Base-by-base conservation (phyloP, 2,888 invertebrate genomes). In the Agriopis marginaria region DNA sequence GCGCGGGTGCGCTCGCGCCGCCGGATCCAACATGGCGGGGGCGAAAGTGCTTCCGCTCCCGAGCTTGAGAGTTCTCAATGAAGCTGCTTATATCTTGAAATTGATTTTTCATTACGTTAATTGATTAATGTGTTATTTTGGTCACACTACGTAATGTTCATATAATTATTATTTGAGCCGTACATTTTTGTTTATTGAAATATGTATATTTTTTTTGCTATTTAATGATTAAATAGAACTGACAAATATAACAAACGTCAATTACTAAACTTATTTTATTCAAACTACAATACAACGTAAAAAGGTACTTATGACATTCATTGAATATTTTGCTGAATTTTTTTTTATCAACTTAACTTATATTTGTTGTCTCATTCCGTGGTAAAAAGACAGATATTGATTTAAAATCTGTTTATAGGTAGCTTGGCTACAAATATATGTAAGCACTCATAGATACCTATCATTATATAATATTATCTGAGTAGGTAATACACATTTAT, bases 11-110 rank as follows among this genome's bases (percentile, higher is more conserved):
- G 93, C 91, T 83, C 82, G 93, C 91, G 88, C 82, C 86, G 89
- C 92, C 93, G 93, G 93, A 93, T 93, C 91, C 93, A 93, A 91
- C 81, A 93, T 93, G 93, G 93, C 94, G 83, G 85, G 87, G 91
- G 93, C 92, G 92, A 93, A 93, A 93, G 94, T 93, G 91, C 90
- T 93, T 94, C 94, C 94, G 94, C 76, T 82, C 81, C 86, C 81
- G 79, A 85, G 85, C 87, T 90, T 87, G 86, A 87, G 84, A 88
- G 86, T 86, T 89, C 88, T 92, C 89, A 91, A 91, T 92, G 90
- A 89, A 91, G 81, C 80, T 82, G 83, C 82, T 86, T 85, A 81
- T 83, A 85, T 82, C 83, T 80, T 85, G 81, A 85, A 42, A 83
- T 82, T 81, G 82, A 72, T 71, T 73, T 73, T 70, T 72, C 54